Conservation (phyloP, 2,888 invertebrate species). For the Theodoxus fluviatilis region DNA sequence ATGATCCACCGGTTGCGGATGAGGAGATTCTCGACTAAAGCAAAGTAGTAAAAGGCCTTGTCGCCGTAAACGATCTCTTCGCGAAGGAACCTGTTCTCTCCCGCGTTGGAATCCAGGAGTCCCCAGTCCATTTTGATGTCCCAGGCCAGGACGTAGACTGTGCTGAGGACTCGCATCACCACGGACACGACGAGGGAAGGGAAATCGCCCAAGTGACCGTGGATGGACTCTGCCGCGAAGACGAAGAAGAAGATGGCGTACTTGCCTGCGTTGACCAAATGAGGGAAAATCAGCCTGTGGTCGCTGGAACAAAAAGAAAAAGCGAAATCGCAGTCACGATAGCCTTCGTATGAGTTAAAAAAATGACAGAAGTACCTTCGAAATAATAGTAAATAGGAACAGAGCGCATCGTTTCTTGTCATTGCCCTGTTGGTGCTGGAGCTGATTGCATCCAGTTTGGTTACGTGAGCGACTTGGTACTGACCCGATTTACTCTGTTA, state of each 20-base stretch:
- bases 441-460: too few species aligned
- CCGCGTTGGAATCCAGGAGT: constrained; percentile 86
- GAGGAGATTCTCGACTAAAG: constrained; percentile 91
- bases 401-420: too few species aligned
- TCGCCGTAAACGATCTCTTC: constrained; percentile 95
- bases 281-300: constrained; percentile 78
- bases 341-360: too few species aligned
- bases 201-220: constrained; percentile 71
- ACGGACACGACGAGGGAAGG: constrained; percentile 77
- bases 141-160: constrained; percentile 95
- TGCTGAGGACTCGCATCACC: constrained; percentile 77
- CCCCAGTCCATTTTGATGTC: constrained; percentile 99
- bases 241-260: constrained; percentile 96
- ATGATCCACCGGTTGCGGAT: constrained; percentile 92
- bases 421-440: too few species aligned
- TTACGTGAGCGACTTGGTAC: too few species aligned
- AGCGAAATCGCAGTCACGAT: too few species aligned
- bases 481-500: too few species aligned
- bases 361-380: too few species aligned
- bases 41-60: constrained; percentile 91
- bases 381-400: too few species aligned
- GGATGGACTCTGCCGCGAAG: constrained; percentile 71
- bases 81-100: constrained; percentile 81
- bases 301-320: too few species aligned
- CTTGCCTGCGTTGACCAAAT: constrained; percentile 96